These are phyloP conservation scores for Keiferia lycopersicella DNA, from an alignment of 2,888 invertebrate species.

Conservation along the genomic window DNA sequence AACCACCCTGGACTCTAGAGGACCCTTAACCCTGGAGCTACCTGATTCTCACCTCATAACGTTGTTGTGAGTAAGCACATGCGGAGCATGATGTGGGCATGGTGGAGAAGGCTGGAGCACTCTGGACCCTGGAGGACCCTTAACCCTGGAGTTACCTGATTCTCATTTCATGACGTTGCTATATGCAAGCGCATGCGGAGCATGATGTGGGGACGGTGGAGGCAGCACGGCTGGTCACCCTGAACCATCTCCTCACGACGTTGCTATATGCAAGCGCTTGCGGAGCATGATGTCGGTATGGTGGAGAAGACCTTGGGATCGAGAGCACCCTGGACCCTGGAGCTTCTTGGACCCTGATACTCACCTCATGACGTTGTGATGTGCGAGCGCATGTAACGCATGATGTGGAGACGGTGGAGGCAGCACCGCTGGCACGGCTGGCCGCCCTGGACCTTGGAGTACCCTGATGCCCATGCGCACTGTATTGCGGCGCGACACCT, in stretches of 20 bases:
- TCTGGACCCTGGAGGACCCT: background rate
- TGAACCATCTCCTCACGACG: background rate
- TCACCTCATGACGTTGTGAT: slow-evolving; percentile 68
- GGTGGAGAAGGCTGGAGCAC: background rate
- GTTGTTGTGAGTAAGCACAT: no score
- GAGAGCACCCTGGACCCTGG: background rate
- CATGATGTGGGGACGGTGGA: slow-evolving; percentile 1
- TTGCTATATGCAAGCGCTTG: background rate
- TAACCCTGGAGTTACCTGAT: background rate
- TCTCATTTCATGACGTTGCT: background rate
- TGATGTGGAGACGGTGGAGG: slow-evolving; percentile 59
- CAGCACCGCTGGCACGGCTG: slow-evolving; percentile 50
- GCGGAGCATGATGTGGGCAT: background rate
- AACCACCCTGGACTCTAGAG: no score
- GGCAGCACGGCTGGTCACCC: background rate
- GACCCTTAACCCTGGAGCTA: no score
- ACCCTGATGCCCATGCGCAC: slow-evolving; percentile 94
- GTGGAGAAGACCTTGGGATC: no score
- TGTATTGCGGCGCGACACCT: slow-evolving; percentile 88
- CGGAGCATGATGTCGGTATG: background rate
- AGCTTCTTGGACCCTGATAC: slow-evolving; percentile 12
- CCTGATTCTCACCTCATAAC: no score
- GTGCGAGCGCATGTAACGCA: slow-evolving; percentile 57
- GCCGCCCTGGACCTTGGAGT: slow-evolving; percentile 83
- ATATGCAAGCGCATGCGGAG: background rate